These are phyloP conservation scores for Ctena decussata DNA, from an alignment of 2,888 invertebrate species.

Conservation along the genomic window DNA sequence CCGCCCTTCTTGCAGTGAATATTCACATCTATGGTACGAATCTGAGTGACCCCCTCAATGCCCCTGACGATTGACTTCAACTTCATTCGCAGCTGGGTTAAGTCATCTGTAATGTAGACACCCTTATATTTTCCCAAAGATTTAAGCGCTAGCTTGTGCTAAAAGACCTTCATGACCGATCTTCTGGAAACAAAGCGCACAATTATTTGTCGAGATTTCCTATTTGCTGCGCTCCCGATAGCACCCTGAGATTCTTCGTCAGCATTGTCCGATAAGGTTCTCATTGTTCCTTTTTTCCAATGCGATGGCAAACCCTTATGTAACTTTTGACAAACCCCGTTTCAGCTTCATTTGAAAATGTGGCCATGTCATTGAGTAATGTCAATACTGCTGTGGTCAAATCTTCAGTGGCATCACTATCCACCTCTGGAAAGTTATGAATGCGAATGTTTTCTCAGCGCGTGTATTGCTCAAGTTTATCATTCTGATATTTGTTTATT, in stretches of 20 bases:
- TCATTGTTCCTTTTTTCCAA: not conserved
- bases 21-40: not conserved
- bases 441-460: conserved; percentile 20
- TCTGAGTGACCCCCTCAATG: not conserved
- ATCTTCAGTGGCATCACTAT: not conserved
- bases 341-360: not conserved
- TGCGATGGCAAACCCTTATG: not conserved
- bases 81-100: conserved; percentile 4
- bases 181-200: conserved; percentile 13
- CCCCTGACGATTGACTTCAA: conserved; percentile 17
- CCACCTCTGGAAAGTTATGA: not conserved
- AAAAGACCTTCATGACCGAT: not conserved
- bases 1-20: conserved; percentile 10
- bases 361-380: not conserved
- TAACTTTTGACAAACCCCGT: not conserved
- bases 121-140: not conserved
- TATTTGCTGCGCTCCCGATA: not conserved
- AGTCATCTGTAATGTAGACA: conserved; percentile 15
- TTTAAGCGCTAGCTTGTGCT: not conserved
- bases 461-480: not conserved
- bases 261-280: not conserved
- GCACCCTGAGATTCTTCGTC: not conserved
- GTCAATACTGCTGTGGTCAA: not conserved
- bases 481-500: no score
- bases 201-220: conserved; percentile 5